Conservation (phyloP, 2,797 vertebrate genomes). For the Chiroxiphia lanceolata region DNA sequence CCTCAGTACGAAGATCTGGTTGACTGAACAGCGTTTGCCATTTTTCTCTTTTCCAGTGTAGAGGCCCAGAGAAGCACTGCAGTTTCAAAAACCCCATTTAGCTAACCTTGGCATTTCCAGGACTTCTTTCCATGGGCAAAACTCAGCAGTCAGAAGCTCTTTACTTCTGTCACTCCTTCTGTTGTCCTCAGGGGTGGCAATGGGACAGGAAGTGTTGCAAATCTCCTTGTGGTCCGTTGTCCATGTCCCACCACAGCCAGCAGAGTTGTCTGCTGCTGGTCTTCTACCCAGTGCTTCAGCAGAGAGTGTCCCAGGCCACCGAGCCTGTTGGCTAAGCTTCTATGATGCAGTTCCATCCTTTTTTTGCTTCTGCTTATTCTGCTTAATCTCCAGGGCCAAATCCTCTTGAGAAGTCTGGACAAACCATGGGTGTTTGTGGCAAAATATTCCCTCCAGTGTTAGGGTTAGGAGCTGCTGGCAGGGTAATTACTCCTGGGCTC, state of each 20-base stretch:
- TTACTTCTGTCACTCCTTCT: not conserved
- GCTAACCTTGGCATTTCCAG: not conserved
- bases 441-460: not conserved
- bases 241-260: not conserved
- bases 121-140: not conserved
- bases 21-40: rapidly evolving
- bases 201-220: not conserved
- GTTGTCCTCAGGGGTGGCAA: not conserved
- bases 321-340: not conserved
- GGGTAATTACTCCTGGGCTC: not conserved
- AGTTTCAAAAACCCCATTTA: not conserved
- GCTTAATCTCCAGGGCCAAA: not conserved
- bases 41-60: not conserved
- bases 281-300: not conserved
- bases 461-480: not conserved
- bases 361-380: not conserved
- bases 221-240: not conserved
- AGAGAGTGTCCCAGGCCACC: rapidly evolving
- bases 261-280: not conserved
- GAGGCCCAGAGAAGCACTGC: not conserved
- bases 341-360: not conserved
- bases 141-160: not conserved
- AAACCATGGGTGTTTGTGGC: not conserved
- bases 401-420: not conserved
- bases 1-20: rapidly evolving